Base-by-base conservation (phyloP, 2,888 invertebrate genomes). In the Caenorhabditis sp. region DNA sequence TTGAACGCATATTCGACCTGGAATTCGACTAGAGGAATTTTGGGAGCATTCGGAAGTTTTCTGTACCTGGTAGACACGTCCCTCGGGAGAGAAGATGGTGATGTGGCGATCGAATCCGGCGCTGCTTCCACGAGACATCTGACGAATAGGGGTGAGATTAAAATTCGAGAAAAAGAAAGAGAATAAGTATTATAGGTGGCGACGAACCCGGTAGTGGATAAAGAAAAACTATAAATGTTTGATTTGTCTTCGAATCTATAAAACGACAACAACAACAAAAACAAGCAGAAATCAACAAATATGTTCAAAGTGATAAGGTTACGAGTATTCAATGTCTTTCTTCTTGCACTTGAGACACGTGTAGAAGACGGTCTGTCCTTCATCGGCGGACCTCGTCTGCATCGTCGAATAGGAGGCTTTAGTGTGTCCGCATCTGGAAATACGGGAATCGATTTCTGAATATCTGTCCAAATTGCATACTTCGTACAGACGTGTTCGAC, bases 81-180 rank as follows among this genome's bases (percentile, higher is more conserved):
- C 99, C 92, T 99, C 99, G 0, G 99, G 99, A 15, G 98, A 99
- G 91, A 99, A 99, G 89, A 99, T 99, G 59, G 99, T 99, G 90
- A 99, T 99, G 91, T 99, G 98, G 89, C 99, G 93, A 92, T 99
- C 99, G 91, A 99, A 99, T 86, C 99, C 99, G 87, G 98, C 98
- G 91, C 97, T 97, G 90, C 95, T 96, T 90, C 97, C 98, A 86
- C 99, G 93, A 88, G 98, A 94, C 88, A 88, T 87, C 75, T 78
- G 32, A 32, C n/a, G n/a, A 26, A 41, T 30, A 7, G 17, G 20
- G 5, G 8, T 35, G 17, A 32, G 26, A 5, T 3, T 41, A 11
- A 30, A 30, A 30, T 30, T 7, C 30, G 27, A 46, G 17, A 59
- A 15, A 30, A 41, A 55, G 52, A 27, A 8, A 35, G n/a, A 7